Evolutionary conservation across 2,888 invertebrate genomes (phyloP).

Genomic region (Serrognathus titanus): DNA sequence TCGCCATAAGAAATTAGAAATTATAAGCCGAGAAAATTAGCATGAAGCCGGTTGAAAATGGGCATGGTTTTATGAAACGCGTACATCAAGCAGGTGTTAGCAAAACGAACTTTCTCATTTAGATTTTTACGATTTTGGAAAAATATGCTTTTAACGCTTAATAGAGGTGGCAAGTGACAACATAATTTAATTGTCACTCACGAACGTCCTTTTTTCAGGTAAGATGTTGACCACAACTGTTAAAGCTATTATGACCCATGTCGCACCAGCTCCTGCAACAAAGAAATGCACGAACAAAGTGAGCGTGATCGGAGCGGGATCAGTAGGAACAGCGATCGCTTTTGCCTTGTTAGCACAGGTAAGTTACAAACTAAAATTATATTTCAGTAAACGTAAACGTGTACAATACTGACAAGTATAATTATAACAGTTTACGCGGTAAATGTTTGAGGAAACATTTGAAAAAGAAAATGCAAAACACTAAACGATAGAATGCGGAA

Average conservation of each 20-base stretch:
- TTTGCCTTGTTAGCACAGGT: conserved; percentile 60
- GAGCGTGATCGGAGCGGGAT: conserved; percentile 62
- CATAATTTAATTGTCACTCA: too few relatives aligned
- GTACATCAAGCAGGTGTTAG: background rate
- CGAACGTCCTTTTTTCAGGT: conserved; percentile 6
- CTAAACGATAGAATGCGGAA: too few relatives aligned
- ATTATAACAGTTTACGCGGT: too few relatives aligned
- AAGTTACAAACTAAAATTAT: conserved; percentile 11
- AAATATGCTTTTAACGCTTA: too few relatives aligned
- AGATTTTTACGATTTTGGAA: too few relatives aligned
- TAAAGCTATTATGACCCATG: conserved; percentile 31
- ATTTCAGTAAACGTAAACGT: too few relatives aligned
- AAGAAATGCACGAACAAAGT: conserved; percentile 50
- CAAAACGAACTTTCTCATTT: background rate
- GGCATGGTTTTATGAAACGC: background rate
- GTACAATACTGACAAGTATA: too few relatives aligned
- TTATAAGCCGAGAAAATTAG: background rate
- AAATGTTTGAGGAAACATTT: too few relatives aligned
- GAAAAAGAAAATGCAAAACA: too few relatives aligned
- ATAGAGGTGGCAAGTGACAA: too few relatives aligned
- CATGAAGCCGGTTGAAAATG: too few relatives aligned
- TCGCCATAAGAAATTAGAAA: background rate
- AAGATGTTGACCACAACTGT: conserved; percentile 30
- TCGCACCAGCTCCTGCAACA: conserved; percentile 34
- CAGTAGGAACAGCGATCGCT: conserved; percentile 61